Percentiles rank a stretch among this genome's conserved stretches.
phyloP scores from a whole-genome alignment of 2,888 invertebrate species.

The Nomada lathburiana region DNA sequence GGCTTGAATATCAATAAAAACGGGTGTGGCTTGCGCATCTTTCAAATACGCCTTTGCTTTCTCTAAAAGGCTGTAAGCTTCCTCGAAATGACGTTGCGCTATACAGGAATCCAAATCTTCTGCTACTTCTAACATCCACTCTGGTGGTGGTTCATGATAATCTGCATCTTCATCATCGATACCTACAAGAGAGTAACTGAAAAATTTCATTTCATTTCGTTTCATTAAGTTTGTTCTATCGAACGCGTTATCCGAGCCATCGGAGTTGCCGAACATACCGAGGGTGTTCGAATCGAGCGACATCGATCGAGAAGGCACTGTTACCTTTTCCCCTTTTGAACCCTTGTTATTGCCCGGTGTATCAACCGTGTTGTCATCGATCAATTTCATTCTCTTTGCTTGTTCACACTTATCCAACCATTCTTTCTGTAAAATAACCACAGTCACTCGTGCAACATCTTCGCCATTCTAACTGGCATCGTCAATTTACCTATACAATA shows the following conservation, averaged over 20 bases:
- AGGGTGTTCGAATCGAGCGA: constrained; percentile 79
- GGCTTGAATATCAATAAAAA: constrained; percentile 85
- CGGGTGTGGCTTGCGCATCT: constrained; percentile 82
- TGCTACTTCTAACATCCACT: constrained; percentile 95
- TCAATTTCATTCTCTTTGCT: constrained; percentile 92
- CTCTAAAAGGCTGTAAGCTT: constrained; percentile 93
- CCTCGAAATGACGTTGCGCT: constrained; percentile 98
- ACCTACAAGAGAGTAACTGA: constrained; percentile 51
- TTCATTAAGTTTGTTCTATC: not conserved
- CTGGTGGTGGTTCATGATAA: constrained; percentile 86
- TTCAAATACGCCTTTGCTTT: constrained; percentile 87
- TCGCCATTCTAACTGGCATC: not conserved
- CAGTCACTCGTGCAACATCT: no score
- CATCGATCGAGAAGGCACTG: constrained; percentile 76
- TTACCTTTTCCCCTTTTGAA: constrained; percentile 84
- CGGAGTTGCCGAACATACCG: constrained; percentile 61
- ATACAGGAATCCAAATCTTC: constrained; percentile 98
- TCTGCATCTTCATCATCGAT: constrained; percentile 77
- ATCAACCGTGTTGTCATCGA: constrained; percentile 86
- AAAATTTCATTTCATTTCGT: constrained; percentile 26
- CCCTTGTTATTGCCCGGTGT: constrained; percentile 24
- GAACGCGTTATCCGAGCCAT: not conserved
- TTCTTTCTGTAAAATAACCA: constrained; percentile 88
- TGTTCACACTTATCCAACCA: constrained; percentile 97
- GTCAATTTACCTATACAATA: constrained; percentile 8